These are phyloP conservation scores for Scleropages formosus DNA, from an alignment of 2,797 vertebrate genomes.

Conservation along the genomic window DNA sequence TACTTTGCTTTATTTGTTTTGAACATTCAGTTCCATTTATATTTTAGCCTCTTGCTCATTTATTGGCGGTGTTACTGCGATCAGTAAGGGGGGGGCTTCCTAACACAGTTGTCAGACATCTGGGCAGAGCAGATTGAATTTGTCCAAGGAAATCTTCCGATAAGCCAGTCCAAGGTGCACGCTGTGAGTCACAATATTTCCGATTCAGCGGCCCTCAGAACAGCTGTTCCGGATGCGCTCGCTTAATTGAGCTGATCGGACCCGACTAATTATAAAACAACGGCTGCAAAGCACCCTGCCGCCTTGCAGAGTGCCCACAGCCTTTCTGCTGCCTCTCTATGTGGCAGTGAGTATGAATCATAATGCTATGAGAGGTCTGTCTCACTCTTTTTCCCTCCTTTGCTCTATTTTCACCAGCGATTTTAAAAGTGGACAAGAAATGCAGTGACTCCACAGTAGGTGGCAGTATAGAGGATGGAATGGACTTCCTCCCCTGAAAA, in stretches of 20 bases:
- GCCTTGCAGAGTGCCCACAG: conserved; percentile 21
- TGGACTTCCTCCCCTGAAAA: conserved; percentile 17
- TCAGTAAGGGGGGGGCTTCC: neutral
- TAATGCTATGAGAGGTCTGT: conserved; percentile 22
- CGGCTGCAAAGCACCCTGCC: conserved; percentile 29
- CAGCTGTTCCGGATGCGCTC: conserved; percentile 25
- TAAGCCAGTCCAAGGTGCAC: conserved; percentile 17
- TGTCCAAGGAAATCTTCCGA: conserved; percentile 19
- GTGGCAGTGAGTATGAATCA: conserved; percentile 32
- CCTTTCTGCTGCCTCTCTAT: conserved; percentile 26
- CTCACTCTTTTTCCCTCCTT: conserved; percentile 17
- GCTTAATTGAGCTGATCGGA: conserved; percentile 36
- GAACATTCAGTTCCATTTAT: no score
- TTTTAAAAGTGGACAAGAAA: neutral
- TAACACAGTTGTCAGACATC: conserved; percentile 27
- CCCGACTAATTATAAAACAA: conserved; percentile 34
- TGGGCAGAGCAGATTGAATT: conserved; percentile 24
- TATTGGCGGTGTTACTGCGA: neutral
- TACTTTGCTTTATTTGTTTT: no score
- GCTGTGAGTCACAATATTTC: conserved; percentile 26
- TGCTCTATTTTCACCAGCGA: no score
- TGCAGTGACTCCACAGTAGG: conserved; percentile 40
- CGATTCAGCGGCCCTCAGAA: conserved; percentile 6
- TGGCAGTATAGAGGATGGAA: conserved; percentile 43
- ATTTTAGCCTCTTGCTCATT: neutral